These are phyloP conservation scores for Halocynthia aurantium DNA, from an alignment of 23 tunicate species.

Conservation along the genomic window DNA sequence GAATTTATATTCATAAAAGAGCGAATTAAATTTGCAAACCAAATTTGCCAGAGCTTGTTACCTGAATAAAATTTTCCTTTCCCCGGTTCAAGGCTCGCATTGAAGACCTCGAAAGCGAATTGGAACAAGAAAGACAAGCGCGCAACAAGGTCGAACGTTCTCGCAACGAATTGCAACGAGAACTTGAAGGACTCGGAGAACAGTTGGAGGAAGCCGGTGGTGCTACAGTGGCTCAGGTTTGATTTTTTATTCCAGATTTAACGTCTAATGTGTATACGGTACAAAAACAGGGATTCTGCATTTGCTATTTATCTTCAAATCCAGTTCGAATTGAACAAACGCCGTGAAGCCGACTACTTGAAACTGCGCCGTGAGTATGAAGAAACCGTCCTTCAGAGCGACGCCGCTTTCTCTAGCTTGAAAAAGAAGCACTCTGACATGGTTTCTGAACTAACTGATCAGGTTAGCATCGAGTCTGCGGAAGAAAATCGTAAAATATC, in stretches of 20 bases:
- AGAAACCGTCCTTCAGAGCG: constrained; percentile 76
- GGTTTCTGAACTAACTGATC: constrained; percentile 79
- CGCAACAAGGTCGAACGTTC: constrained; percentile 76
- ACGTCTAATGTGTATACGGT: not conserved
- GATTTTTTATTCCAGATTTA: not conserved
- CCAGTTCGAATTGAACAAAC: constrained; percentile 87
- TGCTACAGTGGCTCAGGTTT: constrained; percentile 89
- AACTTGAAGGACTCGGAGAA: constrained; percentile 91
- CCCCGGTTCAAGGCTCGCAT: constrained; percentile 50
- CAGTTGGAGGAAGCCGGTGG: constrained; percentile 97
- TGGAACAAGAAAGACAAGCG: constrained; percentile 85
- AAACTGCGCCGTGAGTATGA: constrained; percentile 91
- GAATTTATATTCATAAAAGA: not conserved
- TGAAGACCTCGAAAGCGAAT: constrained; percentile 97
- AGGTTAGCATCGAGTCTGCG: constrained; percentile 22
- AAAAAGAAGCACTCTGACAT: constrained; percentile 81
- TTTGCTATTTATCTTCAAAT: not conserved
- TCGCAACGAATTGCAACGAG: constrained; percentile 93
- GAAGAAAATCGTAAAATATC: too few species aligned
- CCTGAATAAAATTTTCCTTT: not conserved
- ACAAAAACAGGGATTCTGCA: not conserved
- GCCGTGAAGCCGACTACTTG: constrained; percentile 88
- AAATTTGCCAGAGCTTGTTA: not conserved
- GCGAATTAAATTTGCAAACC: not conserved
- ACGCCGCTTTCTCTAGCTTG: constrained; percentile 50